These are phyloP conservation scores for Oscheius sp. DNA, from an alignment of 2,888 invertebrate genomes.

Conservation along the genomic window DNA sequence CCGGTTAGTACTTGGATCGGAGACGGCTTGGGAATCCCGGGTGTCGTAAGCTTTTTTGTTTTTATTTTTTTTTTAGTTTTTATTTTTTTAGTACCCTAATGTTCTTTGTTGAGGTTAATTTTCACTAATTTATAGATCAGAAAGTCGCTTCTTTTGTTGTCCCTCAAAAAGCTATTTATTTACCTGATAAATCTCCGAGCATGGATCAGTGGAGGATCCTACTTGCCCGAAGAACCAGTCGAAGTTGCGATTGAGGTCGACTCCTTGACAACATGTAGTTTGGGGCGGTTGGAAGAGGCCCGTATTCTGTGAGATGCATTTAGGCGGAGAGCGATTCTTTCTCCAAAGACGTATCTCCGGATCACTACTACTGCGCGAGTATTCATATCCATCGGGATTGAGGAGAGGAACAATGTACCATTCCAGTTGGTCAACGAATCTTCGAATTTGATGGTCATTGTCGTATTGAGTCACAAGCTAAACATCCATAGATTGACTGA, in stretches of 20 bases:
- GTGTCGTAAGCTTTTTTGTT: no score
- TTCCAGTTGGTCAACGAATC: conserved; percentile 67
- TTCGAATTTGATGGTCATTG: conserved; percentile 55
- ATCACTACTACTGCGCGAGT: conserved; percentile 48
- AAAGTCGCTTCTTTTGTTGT: no score
- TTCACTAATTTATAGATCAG: no score
- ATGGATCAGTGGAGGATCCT: conserved; percentile 68
- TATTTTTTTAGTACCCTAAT: no score
- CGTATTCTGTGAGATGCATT: conserved; percentile 45
- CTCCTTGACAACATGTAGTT: conserved; percentile 68
- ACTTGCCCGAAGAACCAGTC: conserved; percentile 70
- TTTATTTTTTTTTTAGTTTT: no score
- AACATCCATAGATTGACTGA: conserved; percentile 2
- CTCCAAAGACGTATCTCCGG: conserved; percentile 51
- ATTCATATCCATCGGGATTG: conserved; percentile 66
- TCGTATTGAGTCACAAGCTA: conserved; percentile 66
- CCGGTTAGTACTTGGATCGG: no score
- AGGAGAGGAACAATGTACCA: conserved; percentile 69
- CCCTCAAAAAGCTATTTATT: no score
- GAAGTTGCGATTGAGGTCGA: conserved; percentile 70
- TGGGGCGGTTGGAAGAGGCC: conserved; percentile 65
- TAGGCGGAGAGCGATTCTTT: conserved; percentile 51
- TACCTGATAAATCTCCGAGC: conserved; percentile 68
- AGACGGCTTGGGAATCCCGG: background rate
- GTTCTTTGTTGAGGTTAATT: no score